Base-by-base conservation (phyloP, 1,140 invertebrate genomes). In the Lepidurus apus region DNA sequence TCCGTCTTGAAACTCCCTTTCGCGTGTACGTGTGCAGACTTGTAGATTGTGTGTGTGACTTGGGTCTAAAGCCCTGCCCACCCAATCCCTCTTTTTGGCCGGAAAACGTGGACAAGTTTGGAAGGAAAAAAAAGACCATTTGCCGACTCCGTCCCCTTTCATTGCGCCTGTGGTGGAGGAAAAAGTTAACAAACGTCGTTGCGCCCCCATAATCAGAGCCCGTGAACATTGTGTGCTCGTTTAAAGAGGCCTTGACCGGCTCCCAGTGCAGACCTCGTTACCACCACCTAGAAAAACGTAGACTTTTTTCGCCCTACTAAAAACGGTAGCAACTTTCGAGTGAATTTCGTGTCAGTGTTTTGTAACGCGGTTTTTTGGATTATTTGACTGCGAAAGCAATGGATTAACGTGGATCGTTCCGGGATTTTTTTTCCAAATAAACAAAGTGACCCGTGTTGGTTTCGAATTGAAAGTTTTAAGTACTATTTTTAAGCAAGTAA, bases 241-340 rank as follows among this genome's bases (percentile, higher is more conserved):
- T 65, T 65, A 65, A 65, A 65, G 53, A 65, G 53, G 53, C 53
- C 53, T 65, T 65, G 53, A 65, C 53, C 53, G 53, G 53, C 53
- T 65, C 21, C 17, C 53, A 65, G 53, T 65, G 53, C 53, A 65
- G 53, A 65, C 53, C 53, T 65, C 53, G 53, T 65, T 65, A 65
- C 17, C 17, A 65, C 7, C 21, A n/a, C 17, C 21, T 21, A 13
- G 13, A 17, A 21, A 21, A 9, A 3, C 13, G 1, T 7, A 0
- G 13, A 17, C 53, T 7, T 65, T 65, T 65, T 65, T 65, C 8
- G 53, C 53, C 6, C 53, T n/a, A 65, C 17, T 21, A n/a, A 65
- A 65, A 65, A 17, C 53, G 34, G 3, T 21, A 1, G 53, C 21
- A n/a, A 65, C 21, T 65, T 65, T 21, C 53, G 53, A 65, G 21